Evolutionary conservation across 1,140 invertebrate species (phyloP).

Genomic region (Ditylenchus dipsaci): DNA sequence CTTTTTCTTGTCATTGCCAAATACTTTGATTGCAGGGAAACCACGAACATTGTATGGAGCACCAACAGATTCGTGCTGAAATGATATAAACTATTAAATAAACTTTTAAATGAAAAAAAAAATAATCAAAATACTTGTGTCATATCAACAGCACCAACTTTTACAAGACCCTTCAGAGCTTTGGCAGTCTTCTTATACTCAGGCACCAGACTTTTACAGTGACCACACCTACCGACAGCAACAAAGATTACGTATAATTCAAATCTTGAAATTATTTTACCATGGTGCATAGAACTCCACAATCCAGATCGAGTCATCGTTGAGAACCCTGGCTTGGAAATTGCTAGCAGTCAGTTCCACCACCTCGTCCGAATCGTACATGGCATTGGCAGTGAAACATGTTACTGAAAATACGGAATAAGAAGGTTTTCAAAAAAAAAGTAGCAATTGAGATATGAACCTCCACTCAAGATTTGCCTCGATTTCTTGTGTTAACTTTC

Average conservation of each 20-base stretch:
- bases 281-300: conserved; percentile 92
- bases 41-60: conserved; percentile 77
- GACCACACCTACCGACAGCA: conserved; percentile 63
- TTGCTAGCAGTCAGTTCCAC: conserved; percentile 82
- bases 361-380: conserved; percentile 80
- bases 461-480: too few relatives aligned
- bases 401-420: too few relatives aligned
- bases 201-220: conserved; percentile 63
- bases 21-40: conserved; percentile 94
- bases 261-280: conserved; percentile 67
- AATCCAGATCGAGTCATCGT: conserved; percentile 80
- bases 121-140: conserved; percentile 68
- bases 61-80: conserved; percentile 71
- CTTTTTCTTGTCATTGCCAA: conserved; percentile 77
- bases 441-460: too few relatives aligned
- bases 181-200: conserved; percentile 82
- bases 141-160: conserved; percentile 86
- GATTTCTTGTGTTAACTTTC: too few relatives aligned
- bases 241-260: not conserved
- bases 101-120: conserved; percentile 65
- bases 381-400: conserved; percentile 57
- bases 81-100: conserved; percentile 57
- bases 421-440: too few relatives aligned
- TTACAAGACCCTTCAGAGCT: conserved; percentile 83
- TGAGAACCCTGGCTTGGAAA: conserved; percentile 79